Conservation (phyloP, 2,888 invertebrate genomes). For the Leptinotarsa rubiginosa region DNA sequence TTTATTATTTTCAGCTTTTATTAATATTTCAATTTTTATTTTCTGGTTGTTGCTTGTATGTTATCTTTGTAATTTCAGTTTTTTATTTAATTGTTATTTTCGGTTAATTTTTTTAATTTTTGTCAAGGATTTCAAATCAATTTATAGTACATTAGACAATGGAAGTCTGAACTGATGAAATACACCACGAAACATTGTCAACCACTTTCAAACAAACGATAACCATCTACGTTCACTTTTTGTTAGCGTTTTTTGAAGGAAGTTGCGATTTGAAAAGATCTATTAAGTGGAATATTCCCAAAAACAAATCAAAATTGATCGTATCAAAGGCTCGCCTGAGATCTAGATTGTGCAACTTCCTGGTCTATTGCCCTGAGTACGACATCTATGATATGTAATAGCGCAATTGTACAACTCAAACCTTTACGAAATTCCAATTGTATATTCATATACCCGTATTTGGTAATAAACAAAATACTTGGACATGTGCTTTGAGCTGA, state of each 20-base stretch:
- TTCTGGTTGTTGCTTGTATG: too few species aligned
- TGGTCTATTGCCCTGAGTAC: background rate
- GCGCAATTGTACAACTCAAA: background rate
- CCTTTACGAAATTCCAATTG: background rate
- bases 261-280: background rate
- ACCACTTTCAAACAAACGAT: too few species aligned
- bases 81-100: too few species aligned
- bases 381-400: background rate
- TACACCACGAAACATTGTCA: too few species aligned
- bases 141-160: too few species aligned
- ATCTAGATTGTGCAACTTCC: constrained; percentile 22
- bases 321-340: constrained; percentile 30
- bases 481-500: too few species aligned
- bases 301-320: background rate
- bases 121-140: too few species aligned
- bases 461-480: constrained; percentile 14
- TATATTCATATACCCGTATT: background rate
- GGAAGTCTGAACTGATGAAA: too few species aligned
- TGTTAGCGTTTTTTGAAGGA: background rate
- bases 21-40: too few species aligned
- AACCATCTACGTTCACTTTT: background rate
- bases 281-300: background rate
- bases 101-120: too few species aligned
- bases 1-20: too few species aligned
- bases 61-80: too few species aligned